phyloP scores from a whole-genome alignment of 2,113 vertebrate species.

The Xerus inauris region DNA sequence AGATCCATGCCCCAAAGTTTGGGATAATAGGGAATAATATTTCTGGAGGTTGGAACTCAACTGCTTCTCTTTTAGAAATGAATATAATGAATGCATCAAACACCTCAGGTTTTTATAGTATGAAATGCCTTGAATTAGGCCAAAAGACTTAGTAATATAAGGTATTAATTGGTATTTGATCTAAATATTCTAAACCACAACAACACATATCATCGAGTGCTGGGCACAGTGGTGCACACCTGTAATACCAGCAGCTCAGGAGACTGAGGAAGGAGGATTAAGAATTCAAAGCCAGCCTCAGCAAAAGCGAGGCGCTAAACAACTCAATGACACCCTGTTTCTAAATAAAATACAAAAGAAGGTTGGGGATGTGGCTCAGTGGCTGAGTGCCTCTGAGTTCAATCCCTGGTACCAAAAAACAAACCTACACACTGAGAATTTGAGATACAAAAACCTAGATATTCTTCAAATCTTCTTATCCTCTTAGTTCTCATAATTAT shows the following conservation, averaged over 20 bases:
- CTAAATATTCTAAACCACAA: constrained; percentile 7
- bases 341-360: too few relatives aligned
- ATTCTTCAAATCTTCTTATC: neutral
- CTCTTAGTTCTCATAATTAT: neutral
- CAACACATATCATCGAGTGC: neutral
- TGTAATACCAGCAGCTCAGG: too few relatives aligned
- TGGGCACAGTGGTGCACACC: too few relatives aligned
- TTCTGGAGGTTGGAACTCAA: neutral
- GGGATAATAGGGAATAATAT: neutral
- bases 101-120: neutral
- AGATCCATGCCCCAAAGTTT: neutral
- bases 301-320: too few relatives aligned
- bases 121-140: neutral
- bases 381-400: too few relatives aligned
- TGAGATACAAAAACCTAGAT: neutral
- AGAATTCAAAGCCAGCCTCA: too few relatives aligned
- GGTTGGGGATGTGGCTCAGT: too few relatives aligned
- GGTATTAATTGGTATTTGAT: neutral
- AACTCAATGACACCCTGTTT: too few relatives aligned
- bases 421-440: too few relatives aligned
- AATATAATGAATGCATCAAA: neutral
- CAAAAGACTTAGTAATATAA: neutral
- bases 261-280: too few relatives aligned
- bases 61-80: neutral
- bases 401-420: too few relatives aligned